phyloP scores from a whole-genome alignment of 2,888 invertebrate genomes.

The Diarsia mendica region DNA sequence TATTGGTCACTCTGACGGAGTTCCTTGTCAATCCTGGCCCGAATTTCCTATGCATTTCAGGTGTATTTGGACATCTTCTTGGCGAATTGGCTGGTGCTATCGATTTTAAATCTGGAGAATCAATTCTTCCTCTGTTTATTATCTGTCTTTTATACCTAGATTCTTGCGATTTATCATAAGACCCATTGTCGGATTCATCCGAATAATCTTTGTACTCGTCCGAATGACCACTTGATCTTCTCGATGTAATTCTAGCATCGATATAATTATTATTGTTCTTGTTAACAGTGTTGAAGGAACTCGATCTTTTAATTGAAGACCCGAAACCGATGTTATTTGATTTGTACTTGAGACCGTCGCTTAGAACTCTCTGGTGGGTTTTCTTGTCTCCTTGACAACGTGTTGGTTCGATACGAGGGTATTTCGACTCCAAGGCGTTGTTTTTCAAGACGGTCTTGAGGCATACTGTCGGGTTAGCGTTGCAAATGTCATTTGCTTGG shows the following conservation, averaged over 20 bases:
- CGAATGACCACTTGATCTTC: slow-evolving; percentile 82
- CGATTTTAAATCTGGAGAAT: slow-evolving; percentile 87
- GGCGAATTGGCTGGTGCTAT: slow-evolving; percentile 86
- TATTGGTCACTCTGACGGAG: slow-evolving; percentile 82
- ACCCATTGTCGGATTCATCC: slow-evolving; percentile 86
- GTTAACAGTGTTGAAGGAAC: slow-evolving; percentile 91
- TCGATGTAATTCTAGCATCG: slow-evolving; percentile 76
- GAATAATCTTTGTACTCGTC: slow-evolving; percentile 82
- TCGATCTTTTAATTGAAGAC: slow-evolving; percentile 91
- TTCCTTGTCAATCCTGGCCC: slow-evolving; percentile 87
- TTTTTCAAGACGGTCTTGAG: slow-evolving; percentile 86
- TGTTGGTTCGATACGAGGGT: slow-evolving; percentile 84
- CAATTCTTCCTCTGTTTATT: slow-evolving; percentile 91
- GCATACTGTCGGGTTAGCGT: slow-evolving; percentile 80
- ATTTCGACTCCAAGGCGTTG: slow-evolving; percentile 83
- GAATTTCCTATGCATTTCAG: slow-evolving; percentile 91
- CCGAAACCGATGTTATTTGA: slow-evolving; percentile 77
- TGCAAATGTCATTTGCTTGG: slow-evolving; percentile 81
- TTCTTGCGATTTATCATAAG: slow-evolving; percentile 84
- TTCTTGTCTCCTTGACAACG: slow-evolving; percentile 84
- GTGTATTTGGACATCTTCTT: slow-evolving; percentile 90
- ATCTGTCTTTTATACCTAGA: slow-evolving; percentile 93
- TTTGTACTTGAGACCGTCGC: slow-evolving; percentile 76
- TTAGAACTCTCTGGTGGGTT: slow-evolving; percentile 64
- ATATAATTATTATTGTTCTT: slow-evolving; percentile 86